Conservation (phyloP, 2,888 invertebrate species). For the Nipponacmea schrenckii region DNA sequence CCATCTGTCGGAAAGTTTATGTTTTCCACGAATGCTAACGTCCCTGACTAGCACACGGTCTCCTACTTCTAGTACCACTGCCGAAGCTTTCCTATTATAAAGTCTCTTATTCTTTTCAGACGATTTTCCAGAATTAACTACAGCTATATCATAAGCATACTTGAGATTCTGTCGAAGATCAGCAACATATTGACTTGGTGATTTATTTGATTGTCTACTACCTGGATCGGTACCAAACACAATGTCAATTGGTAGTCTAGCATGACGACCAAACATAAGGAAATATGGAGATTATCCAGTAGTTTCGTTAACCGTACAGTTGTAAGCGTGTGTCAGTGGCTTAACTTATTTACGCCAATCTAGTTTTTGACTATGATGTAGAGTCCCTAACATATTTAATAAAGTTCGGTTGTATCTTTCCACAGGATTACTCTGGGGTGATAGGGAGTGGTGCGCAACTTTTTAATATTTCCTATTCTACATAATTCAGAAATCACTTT, state of each 20-base stretch:
- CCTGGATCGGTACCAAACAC: slow-evolving; percentile 15
- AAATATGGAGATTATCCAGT: slow-evolving; percentile 30
- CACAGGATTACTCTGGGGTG: slow-evolving; percentile 35
- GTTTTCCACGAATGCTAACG: slow-evolving; percentile 1
- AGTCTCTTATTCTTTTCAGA: slow-evolving; percentile 12
- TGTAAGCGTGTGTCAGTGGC: slow-evolving; percentile 24
- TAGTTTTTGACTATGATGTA: slow-evolving; percentile 23
- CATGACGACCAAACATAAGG: slow-evolving; percentile 29
- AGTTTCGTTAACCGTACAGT: slow-evolving; percentile 24
- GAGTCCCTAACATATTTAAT: slow-evolving; percentile 25
- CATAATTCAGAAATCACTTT: slow-evolving; percentile 26
- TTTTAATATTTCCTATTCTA: slow-evolving; percentile 21
- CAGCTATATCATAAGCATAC: slow-evolving; percentile 14
- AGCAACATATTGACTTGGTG: slow-evolving; percentile 3
- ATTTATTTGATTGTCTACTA: background rate
- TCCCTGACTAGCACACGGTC: slow-evolving; percentile 15
- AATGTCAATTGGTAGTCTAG: slow-evolving; percentile 28
- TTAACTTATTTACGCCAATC: slow-evolving; percentile 30
- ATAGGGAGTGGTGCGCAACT: slow-evolving; percentile 28
- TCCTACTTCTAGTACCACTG: slow-evolving; percentile 10
- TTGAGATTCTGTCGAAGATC: background rate
- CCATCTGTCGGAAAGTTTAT: background rate
- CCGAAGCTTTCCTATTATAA: slow-evolving; percentile 17
- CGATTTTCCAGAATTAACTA: background rate
- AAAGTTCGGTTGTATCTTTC: slow-evolving; percentile 31